phyloP scores from a whole-genome alignment of 2,888 invertebrate genomes.

The Parnassius apollo region DNA sequence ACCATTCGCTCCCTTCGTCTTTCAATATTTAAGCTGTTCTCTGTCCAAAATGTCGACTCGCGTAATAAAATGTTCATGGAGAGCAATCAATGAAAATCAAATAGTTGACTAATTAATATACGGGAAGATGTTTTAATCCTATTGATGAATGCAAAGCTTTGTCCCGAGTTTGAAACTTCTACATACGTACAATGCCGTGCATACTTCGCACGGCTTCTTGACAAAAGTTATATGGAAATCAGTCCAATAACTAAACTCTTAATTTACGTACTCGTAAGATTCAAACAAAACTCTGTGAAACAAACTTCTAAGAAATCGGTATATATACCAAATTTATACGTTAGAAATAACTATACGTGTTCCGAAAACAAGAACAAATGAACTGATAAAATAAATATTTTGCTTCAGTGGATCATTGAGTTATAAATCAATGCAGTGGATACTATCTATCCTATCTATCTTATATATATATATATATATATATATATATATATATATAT shows the following conservation, averaged over 20 bases:
- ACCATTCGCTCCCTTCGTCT: constrained; percentile 7
- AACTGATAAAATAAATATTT: constrained; percentile 19
- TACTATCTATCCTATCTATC: constrained; percentile 1
- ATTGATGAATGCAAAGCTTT: constrained; percentile 28
- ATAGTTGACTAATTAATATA: constrained; percentile 21
- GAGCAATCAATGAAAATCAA: constrained; percentile 24
- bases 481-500: background rate
- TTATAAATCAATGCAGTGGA: no score
- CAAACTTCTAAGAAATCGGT: constrained; percentile 13
- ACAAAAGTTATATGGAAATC: constrained; percentile 17
- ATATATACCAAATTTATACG: constrained; percentile 8
- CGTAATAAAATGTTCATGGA: constrained; percentile 5
- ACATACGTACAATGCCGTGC: constrained; percentile 12
- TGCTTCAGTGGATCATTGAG: constrained; percentile 17
- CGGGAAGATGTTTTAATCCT: constrained; percentile 26
- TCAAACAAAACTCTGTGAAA: constrained; percentile 18
- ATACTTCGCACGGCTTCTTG: constrained; percentile 10
- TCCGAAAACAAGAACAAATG: constrained; percentile 11
- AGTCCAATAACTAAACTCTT: constrained; percentile 19
- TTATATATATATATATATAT: background rate
- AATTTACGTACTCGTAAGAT: constrained; percentile 6
- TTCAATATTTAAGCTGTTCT: constrained; percentile 21
- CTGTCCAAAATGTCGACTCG: constrained; percentile 19
- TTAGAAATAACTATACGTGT: background rate
- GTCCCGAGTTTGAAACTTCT: constrained; percentile 22